Base-by-base conservation (phyloP, 64 coral and sea anemone species). In the Cladopsammia gracilis region DNA sequence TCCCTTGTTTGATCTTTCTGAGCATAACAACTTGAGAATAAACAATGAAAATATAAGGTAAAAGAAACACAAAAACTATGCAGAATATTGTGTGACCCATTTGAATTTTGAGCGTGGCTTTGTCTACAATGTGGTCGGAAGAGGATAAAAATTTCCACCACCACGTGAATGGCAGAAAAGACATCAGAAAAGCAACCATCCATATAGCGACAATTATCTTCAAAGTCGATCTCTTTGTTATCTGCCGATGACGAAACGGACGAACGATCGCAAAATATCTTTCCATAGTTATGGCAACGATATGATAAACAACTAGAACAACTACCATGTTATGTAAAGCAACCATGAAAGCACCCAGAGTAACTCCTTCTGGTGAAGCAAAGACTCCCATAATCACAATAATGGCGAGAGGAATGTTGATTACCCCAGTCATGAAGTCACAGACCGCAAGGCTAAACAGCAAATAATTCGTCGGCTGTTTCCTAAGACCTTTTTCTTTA, bases 361-460 rank as follows among this genome's bases (percentile, higher is more conserved):
- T n/a, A 6, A 57, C 12, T 9, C 11, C 42, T 48, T 2, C 20
- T 50, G 47, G 66, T 10, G 50, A 24, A 83, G 80, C 24, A 16
- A 64, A 60, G 14, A 65, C 34, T 46, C 2, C 1, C 11, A 16
- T 82, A 3, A 43, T 11, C 48, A 77, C 20, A 56, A 77, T 62
- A 23, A 91, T 70, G 10, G 64, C n/a, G 20, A 90, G 62, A 56
- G 89, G 89, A 51, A 91, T 82, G 25, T 87, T 91, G 47, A 95
- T 18, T 16, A 70, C 9, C 5, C 94, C 94, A 6, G 73, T 95
- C 18, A 95, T 62, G 14, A 95, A 91, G 73, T 95, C 94, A 6
- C 86, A 86, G 10, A 95, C 58, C 2, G 94, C 89, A 4, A 95
- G 71, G 43, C 94, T 87, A 11, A 95, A 48, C n/a, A 95, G 82